A percentile compares a stretch with the other conserved stretches of the same genome.
Conservation (phyloP, 2,888 invertebrate genomes). For the Homarus gammarus region DNA sequence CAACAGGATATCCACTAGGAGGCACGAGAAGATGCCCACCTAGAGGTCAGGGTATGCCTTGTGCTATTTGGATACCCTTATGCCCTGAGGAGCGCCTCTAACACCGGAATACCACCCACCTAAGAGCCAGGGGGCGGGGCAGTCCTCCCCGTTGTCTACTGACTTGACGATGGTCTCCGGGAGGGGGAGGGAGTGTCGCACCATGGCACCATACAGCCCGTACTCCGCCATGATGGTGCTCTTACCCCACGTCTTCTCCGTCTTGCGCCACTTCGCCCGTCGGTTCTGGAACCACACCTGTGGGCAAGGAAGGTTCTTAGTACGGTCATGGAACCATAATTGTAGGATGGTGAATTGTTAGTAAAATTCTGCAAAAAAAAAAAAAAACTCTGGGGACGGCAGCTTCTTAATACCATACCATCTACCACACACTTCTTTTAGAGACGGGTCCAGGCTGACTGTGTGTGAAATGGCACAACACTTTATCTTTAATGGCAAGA, state of each 20-base stretch:
- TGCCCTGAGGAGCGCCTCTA: not conserved
- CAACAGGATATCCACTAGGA: too few species aligned
- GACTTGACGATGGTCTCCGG: constrained; percentile 99
- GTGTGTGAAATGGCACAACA: too few species aligned
- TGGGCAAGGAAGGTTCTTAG: not conserved
- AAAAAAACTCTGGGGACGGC: not conserved
- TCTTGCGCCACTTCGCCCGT: constrained; percentile 99
- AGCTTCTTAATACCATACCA: not conserved
- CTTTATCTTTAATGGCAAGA: too few species aligned
- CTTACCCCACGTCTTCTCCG: constrained; percentile 99
- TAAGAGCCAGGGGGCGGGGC: constrained; percentile 99
- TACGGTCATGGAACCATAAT: not conserved
- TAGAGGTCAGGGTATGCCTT: too few species aligned
- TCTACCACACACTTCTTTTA: not conserved
- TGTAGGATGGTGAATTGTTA: not conserved
- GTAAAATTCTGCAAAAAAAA: not conserved
- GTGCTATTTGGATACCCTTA: too few species aligned
- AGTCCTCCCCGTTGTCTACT: constrained; percentile 88
- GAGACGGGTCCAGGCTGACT: not conserved
- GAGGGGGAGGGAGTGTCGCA: constrained; percentile 97
- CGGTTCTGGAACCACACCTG: constrained; percentile 99
- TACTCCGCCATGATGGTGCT: constrained; percentile 99
- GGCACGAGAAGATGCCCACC: too few species aligned
- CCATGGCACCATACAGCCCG: constrained; percentile 99
- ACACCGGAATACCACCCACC: constrained; percentile 84